Percentiles rank a stretch among this genome's conserved stretches.
phyloP scores from a whole-genome alignment of 2,888 invertebrate genomes.

The Drosophila kuntzei region DNA sequence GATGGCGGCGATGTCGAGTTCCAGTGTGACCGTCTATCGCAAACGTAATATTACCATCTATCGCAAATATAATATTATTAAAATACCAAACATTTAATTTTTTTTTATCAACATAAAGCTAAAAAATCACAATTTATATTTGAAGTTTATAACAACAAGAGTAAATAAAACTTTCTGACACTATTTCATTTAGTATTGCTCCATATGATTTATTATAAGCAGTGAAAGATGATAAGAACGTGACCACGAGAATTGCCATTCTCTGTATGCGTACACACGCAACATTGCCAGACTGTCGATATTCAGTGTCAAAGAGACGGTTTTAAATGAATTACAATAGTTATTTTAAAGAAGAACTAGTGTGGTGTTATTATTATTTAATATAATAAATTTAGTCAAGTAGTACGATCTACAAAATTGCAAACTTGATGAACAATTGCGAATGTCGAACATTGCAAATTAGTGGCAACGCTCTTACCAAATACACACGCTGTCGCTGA shows the following conservation, averaged over 20 bases:
- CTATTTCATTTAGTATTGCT: not conserved
- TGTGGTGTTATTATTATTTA: not conserved
- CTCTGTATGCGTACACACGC: not conserved
- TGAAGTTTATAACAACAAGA: not conserved
- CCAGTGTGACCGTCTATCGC: slow-evolving; percentile 30
- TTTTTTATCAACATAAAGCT: not conserved
- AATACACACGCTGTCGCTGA: slow-evolving; percentile 72
- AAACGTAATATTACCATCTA: no score
- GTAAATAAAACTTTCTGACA: not conserved
- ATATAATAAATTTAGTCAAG: not conserved
- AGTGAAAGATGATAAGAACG: not conserved
- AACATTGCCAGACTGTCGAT: slow-evolving; percentile 22
- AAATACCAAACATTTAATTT: slow-evolving; percentile 23
- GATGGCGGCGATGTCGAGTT: slow-evolving; percentile 65
- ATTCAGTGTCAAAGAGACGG: not conserved
- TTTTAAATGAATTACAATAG: not conserved
- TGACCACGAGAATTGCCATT: slow-evolving; percentile 6
- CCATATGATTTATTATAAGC: not conserved
- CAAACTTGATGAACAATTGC: slow-evolving; percentile 8
- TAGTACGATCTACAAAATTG: not conserved
- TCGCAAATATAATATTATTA: no score
- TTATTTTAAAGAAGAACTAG: not conserved
- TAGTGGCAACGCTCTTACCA: slow-evolving; percentile 63
- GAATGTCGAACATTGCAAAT: not conserved
- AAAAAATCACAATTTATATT: not conserved